Base-by-base conservation (phyloP, 2,113 vertebrate species). In the Marcusenius ussheri region DNA sequence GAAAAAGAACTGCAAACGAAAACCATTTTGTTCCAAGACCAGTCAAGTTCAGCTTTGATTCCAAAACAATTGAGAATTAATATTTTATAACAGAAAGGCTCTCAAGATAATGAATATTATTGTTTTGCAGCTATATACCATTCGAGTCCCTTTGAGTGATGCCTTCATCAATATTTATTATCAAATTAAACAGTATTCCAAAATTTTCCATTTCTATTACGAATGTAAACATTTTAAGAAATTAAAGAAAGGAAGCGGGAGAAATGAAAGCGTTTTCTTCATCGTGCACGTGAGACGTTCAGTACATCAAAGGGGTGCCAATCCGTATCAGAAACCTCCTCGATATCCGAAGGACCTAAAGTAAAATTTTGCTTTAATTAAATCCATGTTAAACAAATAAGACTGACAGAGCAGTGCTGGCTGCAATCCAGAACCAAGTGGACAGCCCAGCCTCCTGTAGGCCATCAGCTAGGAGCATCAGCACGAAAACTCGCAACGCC, bases 61-160 rank as follows among this genome's bases (percentile, higher is more conserved):
- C 83, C 21, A 80, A 51, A 39, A 51, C 46, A 51, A 89, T 89
- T 35, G 17, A 53, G 27, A 51, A 46, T 89, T 62, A 62, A 62
- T 88, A 88, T 89, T 89, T 89, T 51, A 88, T 50, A 89, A 51
- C 45, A 24, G 31, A 87, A 87, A 87, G 49, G 50, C 50, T 87
- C 50, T 47, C 66, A 80, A 21, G 19, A 49, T 51, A 80, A 89
- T 49, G 74, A 80, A 80, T 39, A 88, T 17, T 21, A 56, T 42
- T 15, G 70, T 56, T 89, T 83, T 89, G 24, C 49, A 77, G 19
- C 77, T 49, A 21, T 80, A 53, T 80, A 42, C 49, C 50, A 27
- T 35, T 35, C 39, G 17, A 15, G 35, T 7, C n/a, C 27, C 51
- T 62, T 42, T 62, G 51, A 89, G 51, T 27, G 31, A 58, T 89